phyloP scores from a whole-genome alignment of 2,888 invertebrate genomes.

The Epirrita christyi region DNA sequence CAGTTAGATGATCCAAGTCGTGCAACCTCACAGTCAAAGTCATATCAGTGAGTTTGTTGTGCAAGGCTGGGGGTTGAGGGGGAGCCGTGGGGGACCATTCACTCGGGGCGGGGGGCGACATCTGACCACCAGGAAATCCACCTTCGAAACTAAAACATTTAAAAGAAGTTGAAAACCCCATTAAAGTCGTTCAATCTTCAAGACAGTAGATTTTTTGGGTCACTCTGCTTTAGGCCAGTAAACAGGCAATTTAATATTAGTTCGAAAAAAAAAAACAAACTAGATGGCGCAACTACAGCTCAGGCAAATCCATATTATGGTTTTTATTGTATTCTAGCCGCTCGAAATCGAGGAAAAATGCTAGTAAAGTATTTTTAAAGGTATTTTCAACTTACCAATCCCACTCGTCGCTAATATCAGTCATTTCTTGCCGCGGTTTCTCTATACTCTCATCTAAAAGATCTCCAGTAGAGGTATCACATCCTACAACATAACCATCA shows the following conservation, averaged over 20 bases:
- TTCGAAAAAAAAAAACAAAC: too few species aligned
- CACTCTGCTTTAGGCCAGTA: too few species aligned
- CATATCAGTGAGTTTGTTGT: slow-evolving; percentile 87
- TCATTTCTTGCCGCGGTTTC: slow-evolving; percentile 56
- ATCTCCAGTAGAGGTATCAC: slow-evolving; percentile 70
- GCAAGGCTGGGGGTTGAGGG: slow-evolving; percentile 81
- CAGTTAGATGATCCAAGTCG: slow-evolving; percentile 86
- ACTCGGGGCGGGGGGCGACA: slow-evolving; percentile 52
- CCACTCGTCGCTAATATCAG: slow-evolving; percentile 73
- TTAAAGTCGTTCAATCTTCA: too few species aligned
- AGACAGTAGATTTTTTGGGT: too few species aligned
- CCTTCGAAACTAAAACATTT: slow-evolving; percentile 68
- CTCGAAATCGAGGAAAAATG: too few species aligned
- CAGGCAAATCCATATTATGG: too few species aligned
- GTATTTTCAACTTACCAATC: slow-evolving; percentile 58
- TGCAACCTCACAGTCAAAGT: slow-evolving; percentile 87
- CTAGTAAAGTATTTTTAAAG: too few species aligned
- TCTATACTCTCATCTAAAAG: slow-evolving; percentile 59
- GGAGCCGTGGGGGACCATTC: slow-evolving; percentile 52
- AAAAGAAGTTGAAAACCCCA: too few species aligned
- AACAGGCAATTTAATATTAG: too few species aligned
- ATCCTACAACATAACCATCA: slow-evolving; percentile 48
- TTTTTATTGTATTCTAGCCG: too few species aligned
- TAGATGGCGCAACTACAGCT: too few species aligned
- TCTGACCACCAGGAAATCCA: slow-evolving; percentile 74